Evolutionary conservation across 2,113 vertebrate species (phyloP).

Genomic region (Dissostichus mawsoni): DNA sequence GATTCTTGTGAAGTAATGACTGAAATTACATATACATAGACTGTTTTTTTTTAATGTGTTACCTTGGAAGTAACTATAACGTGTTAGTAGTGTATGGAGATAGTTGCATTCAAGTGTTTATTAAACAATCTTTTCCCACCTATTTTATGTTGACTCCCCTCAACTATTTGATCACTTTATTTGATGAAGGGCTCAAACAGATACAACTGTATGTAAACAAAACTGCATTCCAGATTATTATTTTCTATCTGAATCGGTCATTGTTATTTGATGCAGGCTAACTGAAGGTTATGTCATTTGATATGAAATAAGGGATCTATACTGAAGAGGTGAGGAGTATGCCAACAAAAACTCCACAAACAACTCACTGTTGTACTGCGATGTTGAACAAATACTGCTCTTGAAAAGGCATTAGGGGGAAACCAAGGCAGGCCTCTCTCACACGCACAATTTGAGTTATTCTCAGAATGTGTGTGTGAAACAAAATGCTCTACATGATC

Average conservation of each 20-base stretch:
- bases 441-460: slow-evolving; percentile 74
- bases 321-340: neutral
- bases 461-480: slow-evolving; percentile 80
- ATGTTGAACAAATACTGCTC: slow-evolving; percentile 43
- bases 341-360: slow-evolving; percentile 29
- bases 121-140: neutral
- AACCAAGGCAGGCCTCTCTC: slow-evolving; percentile 49
- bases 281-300: slow-evolving; percentile 20
- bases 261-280: slow-evolving; percentile 19
- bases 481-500: slow-evolving; percentile 78
- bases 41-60: neutral
- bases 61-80: neutral
- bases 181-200: neutral
- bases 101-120: slow-evolving; percentile 18
- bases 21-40: neutral
- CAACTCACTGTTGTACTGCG: slow-evolving; percentile 8
- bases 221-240: neutral
- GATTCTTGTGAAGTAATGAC: neutral
- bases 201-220: slow-evolving; percentile 1
- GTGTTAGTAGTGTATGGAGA: neutral
- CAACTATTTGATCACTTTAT: neutral
- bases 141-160: neutral
- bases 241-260: neutral
- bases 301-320: slow-evolving; percentile 15
- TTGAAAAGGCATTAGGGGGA: slow-evolving; percentile 44